A percentile compares a stretch with the other conserved stretches of the same genome.
These are phyloP conservation scores for Catostomus latipinnis DNA, from an alignment of 2,797 vertebrate genomes.

Conservation along the genomic window DNA sequence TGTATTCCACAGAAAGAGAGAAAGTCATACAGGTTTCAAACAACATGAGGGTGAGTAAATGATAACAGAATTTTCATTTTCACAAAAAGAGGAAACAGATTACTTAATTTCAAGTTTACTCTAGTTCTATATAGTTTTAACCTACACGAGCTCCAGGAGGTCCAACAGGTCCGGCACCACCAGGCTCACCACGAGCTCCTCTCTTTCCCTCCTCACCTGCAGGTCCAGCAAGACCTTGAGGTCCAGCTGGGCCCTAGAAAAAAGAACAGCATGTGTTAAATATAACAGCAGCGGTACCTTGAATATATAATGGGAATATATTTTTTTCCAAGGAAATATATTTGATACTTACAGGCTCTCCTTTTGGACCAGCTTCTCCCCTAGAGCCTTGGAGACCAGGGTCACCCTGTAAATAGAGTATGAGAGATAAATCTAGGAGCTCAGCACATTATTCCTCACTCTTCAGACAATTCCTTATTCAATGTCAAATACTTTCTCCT, in stretches of 20 bases:
- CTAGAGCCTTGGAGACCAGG: slow-evolving; percentile 85
- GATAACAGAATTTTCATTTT: no score
- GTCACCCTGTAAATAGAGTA: slow-evolving; percentile 83
- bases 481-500: no score
- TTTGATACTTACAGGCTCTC: slow-evolving; percentile 87
- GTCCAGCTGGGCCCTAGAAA: slow-evolving; percentile 86
- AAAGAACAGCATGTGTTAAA: background rate
- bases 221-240: slow-evolving; percentile 88
- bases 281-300: background rate
- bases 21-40: no score
- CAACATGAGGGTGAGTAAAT: no score
- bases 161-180: slow-evolving; percentile 87
- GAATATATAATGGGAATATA: background rate
- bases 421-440: no score
- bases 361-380: slow-evolving; percentile 92
- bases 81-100: no score
- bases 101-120: no score
- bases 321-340: background rate
- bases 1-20: no score
- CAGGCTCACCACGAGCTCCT: slow-evolving; percentile 93
- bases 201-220: slow-evolving; percentile 96
- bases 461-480: background rate
- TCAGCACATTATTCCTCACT: no score
- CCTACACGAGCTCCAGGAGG: slow-evolving; percentile 92
- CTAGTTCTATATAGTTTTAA: slow-evolving; percentile 41